Percentiles rank a stretch among this genome's conserved stretches.
Evolutionary conservation across 2,113 vertebrate species (phyloP).

Genomic region (Tetrax tetrax): DNA sequence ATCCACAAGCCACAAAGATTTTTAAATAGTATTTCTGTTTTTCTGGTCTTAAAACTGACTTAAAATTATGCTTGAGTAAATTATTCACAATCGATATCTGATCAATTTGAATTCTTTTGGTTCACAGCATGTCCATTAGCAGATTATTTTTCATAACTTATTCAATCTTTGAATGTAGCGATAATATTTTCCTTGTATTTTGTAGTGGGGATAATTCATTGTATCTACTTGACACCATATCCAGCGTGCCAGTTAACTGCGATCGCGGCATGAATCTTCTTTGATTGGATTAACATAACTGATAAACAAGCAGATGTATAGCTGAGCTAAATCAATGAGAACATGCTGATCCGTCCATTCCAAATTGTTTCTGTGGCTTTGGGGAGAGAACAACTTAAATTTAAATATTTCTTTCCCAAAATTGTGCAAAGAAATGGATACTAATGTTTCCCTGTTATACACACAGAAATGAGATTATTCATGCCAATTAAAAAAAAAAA

Average conservation of each 20-base stretch:
- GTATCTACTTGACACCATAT: background rate
- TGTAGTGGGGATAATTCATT: background rate
- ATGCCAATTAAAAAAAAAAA: background rate
- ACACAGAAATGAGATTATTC: background rate
- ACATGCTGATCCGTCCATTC: background rate
- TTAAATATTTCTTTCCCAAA: background rate
- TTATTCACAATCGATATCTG: background rate
- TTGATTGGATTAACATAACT: background rate
- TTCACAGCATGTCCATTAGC: background rate
- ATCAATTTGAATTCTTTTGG: background rate
- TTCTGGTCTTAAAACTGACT: background rate
- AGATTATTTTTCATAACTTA: background rate
- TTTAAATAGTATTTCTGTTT: background rate
- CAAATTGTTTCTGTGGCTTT: background rate
- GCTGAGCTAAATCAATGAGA: background rate
- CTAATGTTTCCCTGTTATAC: background rate
- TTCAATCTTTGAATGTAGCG: background rate
- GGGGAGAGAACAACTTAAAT: background rate
- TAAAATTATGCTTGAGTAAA: background rate
- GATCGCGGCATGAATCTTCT: background rate
- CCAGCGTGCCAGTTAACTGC: background rate
- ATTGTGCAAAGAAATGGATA: background rate
- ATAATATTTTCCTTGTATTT: background rate
- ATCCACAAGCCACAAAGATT: background rate
- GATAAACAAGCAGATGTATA: background rate